A percentile compares a stretch with the other conserved stretches of the same genome.
phyloP scores from a whole-genome alignment of 53 echinoderm and acorn worm genomes.

The Luidia sarsii region DNA sequence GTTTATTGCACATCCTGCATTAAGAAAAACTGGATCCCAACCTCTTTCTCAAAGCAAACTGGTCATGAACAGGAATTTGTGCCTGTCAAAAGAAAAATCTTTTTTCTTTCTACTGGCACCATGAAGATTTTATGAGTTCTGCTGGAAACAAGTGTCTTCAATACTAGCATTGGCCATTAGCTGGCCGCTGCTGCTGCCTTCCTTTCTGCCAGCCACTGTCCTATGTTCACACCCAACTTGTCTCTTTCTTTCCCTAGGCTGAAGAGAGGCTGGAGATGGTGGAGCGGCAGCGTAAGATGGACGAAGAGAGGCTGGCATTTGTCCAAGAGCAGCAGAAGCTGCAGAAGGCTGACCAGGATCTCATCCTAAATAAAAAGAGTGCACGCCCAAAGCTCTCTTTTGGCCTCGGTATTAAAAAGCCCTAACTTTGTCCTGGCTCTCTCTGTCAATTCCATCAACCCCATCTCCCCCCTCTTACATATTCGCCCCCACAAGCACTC shows the following conservation, averaged over 20 bases:
- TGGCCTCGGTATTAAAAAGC: conserved; percentile 70
- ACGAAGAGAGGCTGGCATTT: conserved; percentile 94
- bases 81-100: too few relatives aligned
- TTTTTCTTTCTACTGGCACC: too few relatives aligned
- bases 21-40: too few relatives aligned
- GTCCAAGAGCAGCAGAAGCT: conserved; percentile 89
- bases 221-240: conserved; percentile 27
- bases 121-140: too few relatives aligned
- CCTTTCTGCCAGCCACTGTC: too few relatives aligned
- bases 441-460: not conserved
- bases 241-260: conserved; percentile 75
- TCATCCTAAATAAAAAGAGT: conserved; percentile 96
- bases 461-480: not conserved
- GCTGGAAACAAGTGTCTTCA: too few relatives aligned
- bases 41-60: too few relatives aligned
- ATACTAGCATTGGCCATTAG: too few relatives aligned
- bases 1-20: too few relatives aligned
- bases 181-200: not conserved
- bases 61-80: too few relatives aligned
- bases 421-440: not conserved
- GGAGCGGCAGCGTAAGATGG: conserved; percentile 92
- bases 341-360: conserved; percentile 93
- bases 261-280: conserved; percentile 99
- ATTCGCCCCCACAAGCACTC: not conserved
- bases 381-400: conserved; percentile 94